phyloP scores from a whole-genome alignment of 2,888 invertebrate species.

The Griposia aprilina region DNA sequence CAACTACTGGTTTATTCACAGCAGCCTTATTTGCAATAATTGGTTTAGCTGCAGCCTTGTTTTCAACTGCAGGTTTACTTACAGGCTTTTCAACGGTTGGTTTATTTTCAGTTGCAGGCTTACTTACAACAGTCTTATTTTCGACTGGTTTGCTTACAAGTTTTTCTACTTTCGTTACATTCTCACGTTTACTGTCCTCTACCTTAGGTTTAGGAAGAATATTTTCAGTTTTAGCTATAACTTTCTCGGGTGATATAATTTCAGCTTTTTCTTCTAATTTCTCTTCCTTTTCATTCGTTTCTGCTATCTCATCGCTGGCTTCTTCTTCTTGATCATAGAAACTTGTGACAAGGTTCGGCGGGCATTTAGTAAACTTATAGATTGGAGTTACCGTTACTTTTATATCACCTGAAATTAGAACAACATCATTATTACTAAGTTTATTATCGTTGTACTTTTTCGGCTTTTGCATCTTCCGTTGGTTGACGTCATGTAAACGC shows the following conservation, averaged over 20 bases:
- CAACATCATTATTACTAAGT: not conserved
- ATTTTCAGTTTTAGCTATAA: conserved; percentile 30
- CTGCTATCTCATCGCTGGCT: conserved; percentile 22
- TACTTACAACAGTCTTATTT: conserved; percentile 17
- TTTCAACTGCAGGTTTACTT: conserved; percentile 19
- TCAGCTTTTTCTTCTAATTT: conserved; percentile 26
- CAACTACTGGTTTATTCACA: conserved; percentile 1
- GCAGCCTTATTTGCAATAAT: conserved; percentile 1
- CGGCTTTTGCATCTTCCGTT: not conserved
- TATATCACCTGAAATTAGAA: conserved; percentile 76
- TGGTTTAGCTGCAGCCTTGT: conserved; percentile 14
- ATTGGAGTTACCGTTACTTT: conserved; percentile 75
- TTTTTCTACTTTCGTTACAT: conserved; percentile 7
- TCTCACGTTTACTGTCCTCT: conserved; percentile 18
- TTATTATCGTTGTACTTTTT: not conserved
- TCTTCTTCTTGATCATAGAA: conserved; percentile 65
- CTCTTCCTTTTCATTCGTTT: conserved; percentile 28
- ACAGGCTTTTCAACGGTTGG: not conserved
- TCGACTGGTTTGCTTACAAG: conserved; percentile 18
- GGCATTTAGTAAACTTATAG: conserved; percentile 80
- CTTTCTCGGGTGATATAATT: conserved; percentile 8
- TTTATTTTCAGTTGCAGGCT: conserved; percentile 30
- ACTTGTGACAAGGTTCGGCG: conserved; percentile 74
- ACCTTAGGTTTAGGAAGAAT: conserved; percentile 26
- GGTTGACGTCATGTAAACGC: not conserved